Evolutionary conservation across 2,797 vertebrate species (phyloP).

Genomic region (Sphenodon punctatus): DNA sequence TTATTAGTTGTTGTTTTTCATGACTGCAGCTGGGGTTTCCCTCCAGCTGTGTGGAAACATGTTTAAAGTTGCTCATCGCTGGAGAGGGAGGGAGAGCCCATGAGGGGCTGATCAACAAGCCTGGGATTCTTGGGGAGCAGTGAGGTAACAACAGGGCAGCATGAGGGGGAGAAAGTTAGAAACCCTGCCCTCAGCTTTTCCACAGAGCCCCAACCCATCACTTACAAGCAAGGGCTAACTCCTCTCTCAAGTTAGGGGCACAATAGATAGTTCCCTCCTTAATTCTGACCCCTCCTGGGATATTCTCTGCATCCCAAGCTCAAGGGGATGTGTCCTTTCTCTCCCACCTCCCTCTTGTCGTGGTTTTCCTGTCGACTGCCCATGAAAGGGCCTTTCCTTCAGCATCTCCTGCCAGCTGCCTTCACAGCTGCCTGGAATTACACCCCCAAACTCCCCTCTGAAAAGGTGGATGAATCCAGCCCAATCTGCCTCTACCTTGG

Average conservation of each 20-base stretch:
- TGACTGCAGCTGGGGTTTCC: constrained; percentile 76
- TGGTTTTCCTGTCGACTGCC: not conserved
- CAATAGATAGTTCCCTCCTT: no score
- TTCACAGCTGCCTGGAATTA: not conserved
- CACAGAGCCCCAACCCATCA: no score
- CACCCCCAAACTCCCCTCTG: not conserved
- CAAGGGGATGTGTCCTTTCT: no score
- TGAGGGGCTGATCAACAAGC: constrained; percentile 16
- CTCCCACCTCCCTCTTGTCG: not conserved
- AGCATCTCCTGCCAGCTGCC: not conserved
- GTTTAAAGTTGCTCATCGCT: constrained; percentile 30
- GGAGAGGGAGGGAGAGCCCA: constrained; percentile 9
- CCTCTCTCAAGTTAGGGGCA: no score
- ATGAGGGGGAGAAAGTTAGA: no score
- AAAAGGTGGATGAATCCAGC: not conserved
- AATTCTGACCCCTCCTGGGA: no score
- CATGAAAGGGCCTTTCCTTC: not conserved
- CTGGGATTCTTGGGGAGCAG: not conserved
- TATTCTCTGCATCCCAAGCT: no score
- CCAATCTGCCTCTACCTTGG: not conserved
- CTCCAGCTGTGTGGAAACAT: constrained; percentile 75
- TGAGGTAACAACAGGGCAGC: no score
- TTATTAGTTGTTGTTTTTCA: constrained; percentile 73
- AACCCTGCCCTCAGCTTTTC: no score
- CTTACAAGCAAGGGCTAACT: no score